Percentiles rank a stretch among this genome's conserved stretches.
These are phyloP conservation scores for Poeciliopsis paucimaculata DNA, from an alignment of 2,797 vertebrate genomes.

Conservation along the genomic window DNA sequence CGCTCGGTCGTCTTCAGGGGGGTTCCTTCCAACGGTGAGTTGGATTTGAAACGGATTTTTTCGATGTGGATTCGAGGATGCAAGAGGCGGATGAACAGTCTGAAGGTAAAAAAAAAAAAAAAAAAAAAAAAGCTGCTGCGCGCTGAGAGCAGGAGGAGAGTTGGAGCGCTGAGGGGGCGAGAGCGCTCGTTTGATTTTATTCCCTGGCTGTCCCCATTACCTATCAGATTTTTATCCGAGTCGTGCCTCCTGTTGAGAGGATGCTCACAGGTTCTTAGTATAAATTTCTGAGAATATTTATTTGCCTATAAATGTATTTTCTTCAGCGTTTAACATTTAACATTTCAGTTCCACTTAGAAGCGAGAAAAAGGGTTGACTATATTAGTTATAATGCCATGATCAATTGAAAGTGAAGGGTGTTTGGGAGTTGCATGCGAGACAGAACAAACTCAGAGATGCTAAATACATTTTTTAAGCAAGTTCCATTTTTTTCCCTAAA, in stretches of 20 bases:
- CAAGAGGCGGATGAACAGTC: slow-evolving; percentile 80
- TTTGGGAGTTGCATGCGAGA: not conserved
- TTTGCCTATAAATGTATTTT: not conserved
- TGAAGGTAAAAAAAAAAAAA: slow-evolving; percentile 75
- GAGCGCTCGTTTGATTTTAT: slow-evolving; percentile 47
- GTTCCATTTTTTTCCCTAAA: not conserved
- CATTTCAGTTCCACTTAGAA: slow-evolving; percentile 47
- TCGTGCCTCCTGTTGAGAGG: slow-evolving; percentile 2
- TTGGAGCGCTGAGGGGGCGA: slow-evolving; percentile 57
- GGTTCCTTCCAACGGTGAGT: slow-evolving; percentile 60
- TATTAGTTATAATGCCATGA: slow-evolving; percentile 15
- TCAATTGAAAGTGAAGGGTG: slow-evolving; percentile 16
- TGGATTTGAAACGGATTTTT: slow-evolving; percentile 68
- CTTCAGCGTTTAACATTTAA: not conserved
- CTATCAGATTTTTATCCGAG: not conserved
- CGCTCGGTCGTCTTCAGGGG: slow-evolving; percentile 44
- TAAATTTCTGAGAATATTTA: not conserved
- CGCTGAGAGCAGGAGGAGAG: slow-evolving; percentile 55
- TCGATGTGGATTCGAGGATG: slow-evolving; percentile 84
- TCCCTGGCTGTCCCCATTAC: slow-evolving; percentile 22
- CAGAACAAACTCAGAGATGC: not conserved
- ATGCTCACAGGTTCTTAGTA: slow-evolving; percentile 18
- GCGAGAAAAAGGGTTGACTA: slow-evolving; percentile 49
- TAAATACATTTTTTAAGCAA: not conserved
- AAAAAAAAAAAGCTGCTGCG: slow-evolving; percentile 9